phyloP scores from a whole-genome alignment of 2,797 vertebrate species.

The Nothura maculosa region DNA sequence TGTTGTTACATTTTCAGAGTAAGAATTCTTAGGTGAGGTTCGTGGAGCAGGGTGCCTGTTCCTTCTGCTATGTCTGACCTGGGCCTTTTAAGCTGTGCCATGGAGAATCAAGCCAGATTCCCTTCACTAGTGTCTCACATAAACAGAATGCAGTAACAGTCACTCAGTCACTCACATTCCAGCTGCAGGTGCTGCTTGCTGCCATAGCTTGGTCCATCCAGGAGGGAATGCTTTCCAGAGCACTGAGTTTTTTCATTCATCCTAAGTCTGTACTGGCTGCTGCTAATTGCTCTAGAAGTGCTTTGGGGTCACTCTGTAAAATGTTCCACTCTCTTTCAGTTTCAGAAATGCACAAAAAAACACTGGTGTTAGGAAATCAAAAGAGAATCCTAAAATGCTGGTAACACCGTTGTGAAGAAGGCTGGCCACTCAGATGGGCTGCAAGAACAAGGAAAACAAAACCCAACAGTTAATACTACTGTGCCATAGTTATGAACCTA shows the following conservation, averaged over 20 bases:
- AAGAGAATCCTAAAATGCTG: constrained; percentile 57
- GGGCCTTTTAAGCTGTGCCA: neutral
- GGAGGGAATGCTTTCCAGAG: neutral
- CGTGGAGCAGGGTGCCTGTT: neutral
- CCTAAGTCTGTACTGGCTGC: neutral
- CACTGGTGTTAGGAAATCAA: constrained; percentile 33
- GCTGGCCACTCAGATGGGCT: neutral
- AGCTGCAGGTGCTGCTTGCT: neutral
- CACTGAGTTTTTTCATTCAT: neutral
- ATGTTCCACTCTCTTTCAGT: constrained; percentile 53
- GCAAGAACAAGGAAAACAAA: constrained; percentile 38
- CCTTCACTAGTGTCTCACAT: accelerated
- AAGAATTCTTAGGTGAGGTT: neutral
- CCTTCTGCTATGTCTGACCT: neutral
- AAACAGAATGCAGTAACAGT: neutral
- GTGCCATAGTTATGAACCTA: neutral
- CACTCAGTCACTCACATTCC: accelerated
- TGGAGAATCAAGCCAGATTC: neutral
- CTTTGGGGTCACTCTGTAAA: neutral
- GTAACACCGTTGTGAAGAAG: constrained; percentile 73
- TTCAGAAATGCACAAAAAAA: constrained; percentile 69
- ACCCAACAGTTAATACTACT: neutral
- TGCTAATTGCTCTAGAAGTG: neutral
- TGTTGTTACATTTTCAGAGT: neutral
- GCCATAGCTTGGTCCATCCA: neutral